phyloP scores from a whole-genome alignment of 1,140 invertebrate genomes.

The Propsilocerus akamusi region DNA sequence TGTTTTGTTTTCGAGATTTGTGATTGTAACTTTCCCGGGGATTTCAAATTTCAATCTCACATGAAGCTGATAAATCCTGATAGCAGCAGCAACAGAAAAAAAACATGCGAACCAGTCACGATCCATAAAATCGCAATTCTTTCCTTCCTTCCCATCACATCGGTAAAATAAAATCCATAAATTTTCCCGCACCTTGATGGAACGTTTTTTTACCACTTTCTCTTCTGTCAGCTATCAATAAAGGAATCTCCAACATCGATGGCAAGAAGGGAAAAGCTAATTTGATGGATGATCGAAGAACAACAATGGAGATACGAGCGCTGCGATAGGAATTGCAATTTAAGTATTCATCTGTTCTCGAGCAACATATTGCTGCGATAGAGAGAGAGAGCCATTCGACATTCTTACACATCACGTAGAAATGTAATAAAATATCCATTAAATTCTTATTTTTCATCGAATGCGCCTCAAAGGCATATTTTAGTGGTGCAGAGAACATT shows the following conservation, averaged over 20 bases:
- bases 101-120: not conserved
- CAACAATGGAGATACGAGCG: not conserved
- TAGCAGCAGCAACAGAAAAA: too few species aligned
- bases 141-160: not conserved
- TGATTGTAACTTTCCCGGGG: too few species aligned
- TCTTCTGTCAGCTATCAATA: too few species aligned
- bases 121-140: not conserved
- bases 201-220: too few species aligned
- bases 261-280: not conserved
- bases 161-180: not conserved
- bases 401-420: conserved; percentile 1
- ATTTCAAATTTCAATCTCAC: too few species aligned
- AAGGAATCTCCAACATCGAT: not conserved
- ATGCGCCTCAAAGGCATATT: too few species aligned
- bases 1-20: too few species aligned
- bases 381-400: too few species aligned
- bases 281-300: conserved; percentile 2
- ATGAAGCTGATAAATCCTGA: too few species aligned
- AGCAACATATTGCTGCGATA: not conserved
- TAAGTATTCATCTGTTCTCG: not conserved
- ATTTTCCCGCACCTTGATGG: too few species aligned
- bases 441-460: not conserved
- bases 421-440: conserved; percentile 3
- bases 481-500: too few species aligned
- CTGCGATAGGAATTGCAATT: not conserved